Base-by-base conservation (phyloP, 1,140 invertebrate species). In the Rhagoletis zephyria region DNA sequence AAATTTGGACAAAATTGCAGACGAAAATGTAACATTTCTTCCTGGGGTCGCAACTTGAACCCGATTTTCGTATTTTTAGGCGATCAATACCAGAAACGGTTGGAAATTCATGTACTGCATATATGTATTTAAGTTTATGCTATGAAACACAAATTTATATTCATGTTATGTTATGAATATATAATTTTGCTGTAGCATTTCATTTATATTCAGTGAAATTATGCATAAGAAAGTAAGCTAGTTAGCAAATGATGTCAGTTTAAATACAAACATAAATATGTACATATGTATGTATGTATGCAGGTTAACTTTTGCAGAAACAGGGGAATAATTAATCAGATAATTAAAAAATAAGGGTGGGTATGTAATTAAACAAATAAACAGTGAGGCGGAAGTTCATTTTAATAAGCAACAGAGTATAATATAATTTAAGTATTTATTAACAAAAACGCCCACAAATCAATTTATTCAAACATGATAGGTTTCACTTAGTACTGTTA, bases 201-300 rank as follows among this genome's bases (percentile, higher is more conserved):
- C 19, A 81, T 81, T 81, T 56, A 81, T 81, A 81, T 81, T 19
- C 74, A 56, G 74, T 81, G 74, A 81, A 81, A 56, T 81, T 81
- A 56, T 81, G 74, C 74, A 81, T 81, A 81, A 81, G 74, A 81
- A 81, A 81, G 16, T 81, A 81, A 16, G 74, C 7, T 81, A 6
- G 19, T 12, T 56, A 56, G 6, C 10, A 12, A 30, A 19, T 59
- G 14, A 42, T 2, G 42, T 42, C 74, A 19, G 16, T 81, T 56
- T 56, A 42, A 30, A 9, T 12, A 30, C 30, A 30, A 2, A 16
- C 51, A 10, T 56, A 56, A 56, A 7, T 56, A 56, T 10, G 10
- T 30, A 30, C 30, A 16, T n/a, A 51, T 1, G 1, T 42, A 70
- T 5, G 30, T 77, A 40, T 48, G 9, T 30, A 5, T 65, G n/a